Conservation (phyloP, 2,888 invertebrate genomes). For the Suillia variegata region DNA sequence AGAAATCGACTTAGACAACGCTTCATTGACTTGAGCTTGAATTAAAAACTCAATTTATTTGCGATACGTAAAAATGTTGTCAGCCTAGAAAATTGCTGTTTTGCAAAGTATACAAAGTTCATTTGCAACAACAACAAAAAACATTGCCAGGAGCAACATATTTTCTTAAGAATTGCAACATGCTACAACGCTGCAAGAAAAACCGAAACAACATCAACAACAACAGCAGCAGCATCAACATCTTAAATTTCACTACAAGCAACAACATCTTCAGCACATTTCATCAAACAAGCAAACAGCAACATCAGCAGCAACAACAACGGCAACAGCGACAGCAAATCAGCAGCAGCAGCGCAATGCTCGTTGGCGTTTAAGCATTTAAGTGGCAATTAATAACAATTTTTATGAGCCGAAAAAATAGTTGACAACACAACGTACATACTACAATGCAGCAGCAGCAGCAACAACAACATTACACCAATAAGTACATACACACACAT, state of each 20-base stretch:
- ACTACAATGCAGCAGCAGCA: constrained; percentile 19
- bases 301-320: constrained; percentile 26
- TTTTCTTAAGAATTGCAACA: no score
- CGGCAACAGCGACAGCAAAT: constrained; percentile 19
- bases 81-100: no score
- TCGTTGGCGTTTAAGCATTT: constrained; percentile 59
- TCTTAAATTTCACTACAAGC: neutral
- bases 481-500: constrained; percentile 3
- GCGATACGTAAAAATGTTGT: no score
- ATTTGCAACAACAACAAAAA: no score
- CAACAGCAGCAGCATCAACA: neutral
- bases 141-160: no score
- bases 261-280: constrained; percentile 6
- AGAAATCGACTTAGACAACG: no score
- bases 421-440: constrained; percentile 58
- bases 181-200: no score
- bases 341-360: constrained; percentile 28
- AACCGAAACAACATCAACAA: no score
- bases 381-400: constrained; percentile 62
- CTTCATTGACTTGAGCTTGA: no score
- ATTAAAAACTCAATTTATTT: no score
- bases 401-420: constrained; percentile 62
- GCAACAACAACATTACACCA: constrained; percentile 20
- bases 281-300: constrained; percentile 7
- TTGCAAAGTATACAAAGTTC: constrained; percentile 14